Evolutionary conservation across 2,797 vertebrate genomes (phyloP).

Genomic region (Sardinella longiceps): DNA sequence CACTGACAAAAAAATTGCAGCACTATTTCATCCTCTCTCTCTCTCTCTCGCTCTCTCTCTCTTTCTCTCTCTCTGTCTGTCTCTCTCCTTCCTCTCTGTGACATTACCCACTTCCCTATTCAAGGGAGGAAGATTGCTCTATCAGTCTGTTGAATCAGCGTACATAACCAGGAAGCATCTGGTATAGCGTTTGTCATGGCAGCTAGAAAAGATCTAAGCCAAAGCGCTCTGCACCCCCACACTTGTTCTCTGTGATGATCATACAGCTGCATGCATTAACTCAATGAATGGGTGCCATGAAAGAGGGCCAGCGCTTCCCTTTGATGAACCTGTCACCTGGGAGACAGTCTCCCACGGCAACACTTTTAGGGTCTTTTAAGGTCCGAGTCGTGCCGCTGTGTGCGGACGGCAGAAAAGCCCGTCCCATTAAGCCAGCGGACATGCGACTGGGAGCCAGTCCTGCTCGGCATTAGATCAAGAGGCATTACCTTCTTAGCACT

Average conservation of each 20-base stretch:
- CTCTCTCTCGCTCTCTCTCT: neutral
- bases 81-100: slow-evolving; percentile 13
- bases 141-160: slow-evolving; percentile 50
- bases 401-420: neutral
- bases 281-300: neutral
- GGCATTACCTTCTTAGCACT: slow-evolving; percentile 52
- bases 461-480: slow-evolving; percentile 56
- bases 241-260: no score
- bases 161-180: slow-evolving; percentile 58
- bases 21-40: neutral
- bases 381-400: neutral
- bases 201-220: neutral
- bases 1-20: neutral
- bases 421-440: neutral
- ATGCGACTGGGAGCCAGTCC: neutral
- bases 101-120: slow-evolving; percentile 70
- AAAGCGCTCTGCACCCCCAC: neutral
- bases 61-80: neutral
- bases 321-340: neutral
- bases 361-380: neutral
- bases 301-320: neutral
- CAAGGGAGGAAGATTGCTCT: slow-evolving; percentile 68
- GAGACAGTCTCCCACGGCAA: neutral
- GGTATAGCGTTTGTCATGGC: neutral
- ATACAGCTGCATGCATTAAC: slow-evolving; percentile 15